Conservation (phyloP, 2,888 invertebrate species). For the Eupithecia abbreviata region DNA sequence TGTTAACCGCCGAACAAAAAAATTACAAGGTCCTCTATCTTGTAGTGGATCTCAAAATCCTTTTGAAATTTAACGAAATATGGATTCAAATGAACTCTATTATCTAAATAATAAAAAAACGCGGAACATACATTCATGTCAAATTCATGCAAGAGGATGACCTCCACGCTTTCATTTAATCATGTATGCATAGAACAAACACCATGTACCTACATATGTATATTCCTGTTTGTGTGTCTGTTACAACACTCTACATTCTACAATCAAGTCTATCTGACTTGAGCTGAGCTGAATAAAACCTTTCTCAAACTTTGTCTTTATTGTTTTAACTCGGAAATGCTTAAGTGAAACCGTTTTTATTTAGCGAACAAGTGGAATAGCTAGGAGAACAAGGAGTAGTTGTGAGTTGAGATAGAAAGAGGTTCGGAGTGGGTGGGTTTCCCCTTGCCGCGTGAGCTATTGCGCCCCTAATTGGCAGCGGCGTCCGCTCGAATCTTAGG, state of each 20-base stretch:
- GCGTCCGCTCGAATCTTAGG: constrained; percentile 85
- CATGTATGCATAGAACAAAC: neutral
- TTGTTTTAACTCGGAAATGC: constrained; percentile 68
- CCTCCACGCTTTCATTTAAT: too few species aligned
- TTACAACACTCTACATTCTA: constrained; percentile 52
- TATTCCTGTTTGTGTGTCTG: neutral
- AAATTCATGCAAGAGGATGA: too few species aligned
- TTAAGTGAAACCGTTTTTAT: constrained; percentile 81
- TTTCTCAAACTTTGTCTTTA: constrained; percentile 68
- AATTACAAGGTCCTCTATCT: neutral
- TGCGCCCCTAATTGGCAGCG: constrained; percentile 84
- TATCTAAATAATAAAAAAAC: too few species aligned
- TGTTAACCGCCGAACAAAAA: neutral
- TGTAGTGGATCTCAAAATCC: neutral
- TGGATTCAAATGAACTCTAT: neutral
- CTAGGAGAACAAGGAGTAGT: constrained; percentile 72
- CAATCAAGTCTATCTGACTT: constrained; percentile 49
- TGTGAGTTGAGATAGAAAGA: constrained; percentile 56
- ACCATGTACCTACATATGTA: neutral
- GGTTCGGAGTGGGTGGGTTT: constrained; percentile 55
- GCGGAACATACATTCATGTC: too few species aligned
- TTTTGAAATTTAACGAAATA: neutral
- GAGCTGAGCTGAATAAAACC: constrained; percentile 62
- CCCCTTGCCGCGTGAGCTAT: constrained; percentile 81
- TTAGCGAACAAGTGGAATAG: constrained; percentile 72